These are phyloP conservation scores for Fratercula arctica DNA, from an alignment of 2,797 vertebrate species.

Conservation along the genomic window DNA sequence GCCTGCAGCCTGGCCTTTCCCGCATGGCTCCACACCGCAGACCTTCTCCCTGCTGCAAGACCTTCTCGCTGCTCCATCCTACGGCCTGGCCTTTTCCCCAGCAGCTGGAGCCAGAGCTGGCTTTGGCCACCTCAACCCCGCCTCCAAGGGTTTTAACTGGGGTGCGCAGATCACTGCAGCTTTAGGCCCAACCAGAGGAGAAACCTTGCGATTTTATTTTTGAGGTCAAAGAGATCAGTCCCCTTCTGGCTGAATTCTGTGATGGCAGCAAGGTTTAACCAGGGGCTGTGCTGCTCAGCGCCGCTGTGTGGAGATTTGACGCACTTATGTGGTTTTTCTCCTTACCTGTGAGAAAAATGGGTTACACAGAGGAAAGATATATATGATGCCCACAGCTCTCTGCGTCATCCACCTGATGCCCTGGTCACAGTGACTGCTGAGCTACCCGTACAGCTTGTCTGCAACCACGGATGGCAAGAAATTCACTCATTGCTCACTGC, in stretches of 20 bases:
- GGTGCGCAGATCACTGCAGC: neutral
- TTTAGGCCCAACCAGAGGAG: neutral
- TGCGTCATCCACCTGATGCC: neutral
- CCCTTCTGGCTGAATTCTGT: neutral
- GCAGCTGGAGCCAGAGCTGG: neutral
- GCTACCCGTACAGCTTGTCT: neutral
- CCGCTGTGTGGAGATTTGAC: neutral
- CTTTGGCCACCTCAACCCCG: neutral
- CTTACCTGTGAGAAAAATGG: neutral
- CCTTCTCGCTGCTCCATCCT: neutral
- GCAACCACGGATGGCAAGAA: neutral
- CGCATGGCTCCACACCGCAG: accelerated
- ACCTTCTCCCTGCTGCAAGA: neutral
- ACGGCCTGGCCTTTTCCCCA: too few species aligned
- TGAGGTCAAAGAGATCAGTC: neutral
- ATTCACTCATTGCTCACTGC: neutral
- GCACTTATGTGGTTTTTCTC: accelerated
- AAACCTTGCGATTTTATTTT: neutral
- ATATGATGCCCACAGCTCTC: too few species aligned
- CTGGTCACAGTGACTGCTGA: neutral
- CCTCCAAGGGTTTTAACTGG: neutral
- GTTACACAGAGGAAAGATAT: neutral
- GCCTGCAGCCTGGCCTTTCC: neutral
- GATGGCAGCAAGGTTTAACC: neutral
- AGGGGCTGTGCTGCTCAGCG: neutral